These are phyloP conservation scores for Tipula vernalis DNA, from an alignment of 2,888 invertebrate species.

Conservation along the genomic window DNA sequence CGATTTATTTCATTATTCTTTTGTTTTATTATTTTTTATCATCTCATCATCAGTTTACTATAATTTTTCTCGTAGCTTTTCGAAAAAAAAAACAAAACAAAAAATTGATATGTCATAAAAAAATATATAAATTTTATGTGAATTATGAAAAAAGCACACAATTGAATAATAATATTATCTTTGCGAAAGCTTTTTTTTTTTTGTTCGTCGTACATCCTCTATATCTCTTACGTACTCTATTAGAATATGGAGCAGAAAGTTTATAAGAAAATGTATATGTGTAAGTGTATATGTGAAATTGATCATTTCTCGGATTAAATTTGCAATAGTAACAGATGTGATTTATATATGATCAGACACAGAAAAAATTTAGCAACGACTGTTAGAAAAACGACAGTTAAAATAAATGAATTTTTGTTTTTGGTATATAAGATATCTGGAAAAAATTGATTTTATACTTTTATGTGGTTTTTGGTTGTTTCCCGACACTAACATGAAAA, in stretches of 20 bases:
- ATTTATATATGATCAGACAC: not conserved
- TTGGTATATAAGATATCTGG: not conserved
- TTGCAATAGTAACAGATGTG: not conserved
- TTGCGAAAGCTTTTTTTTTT: not conserved
- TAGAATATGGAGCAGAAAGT: not conserved
- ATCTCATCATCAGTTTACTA: not conserved
- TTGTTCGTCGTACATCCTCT: not conserved
- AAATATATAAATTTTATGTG: not conserved
- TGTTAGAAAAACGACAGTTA: not conserved
- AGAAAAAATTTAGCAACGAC: not conserved
- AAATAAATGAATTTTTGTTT: not conserved
- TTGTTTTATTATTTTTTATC: constrained; percentile 4
- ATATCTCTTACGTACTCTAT: not conserved
- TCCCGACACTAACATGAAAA: not conserved
- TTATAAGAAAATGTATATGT: not conserved
- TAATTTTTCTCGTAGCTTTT: not conserved
- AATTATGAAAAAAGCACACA: not conserved
- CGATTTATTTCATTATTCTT: constrained; percentile 4
- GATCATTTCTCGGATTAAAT: not conserved
- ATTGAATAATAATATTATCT: not conserved
- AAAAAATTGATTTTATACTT: not conserved
- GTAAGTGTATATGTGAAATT: not conserved
- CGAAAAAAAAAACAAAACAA: not conserved
- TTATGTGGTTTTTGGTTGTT: not conserved
- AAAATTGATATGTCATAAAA: not conserved